phyloP scores from a whole-genome alignment of 2,797 vertebrate genomes.

The Oryzias sinensis region DNA sequence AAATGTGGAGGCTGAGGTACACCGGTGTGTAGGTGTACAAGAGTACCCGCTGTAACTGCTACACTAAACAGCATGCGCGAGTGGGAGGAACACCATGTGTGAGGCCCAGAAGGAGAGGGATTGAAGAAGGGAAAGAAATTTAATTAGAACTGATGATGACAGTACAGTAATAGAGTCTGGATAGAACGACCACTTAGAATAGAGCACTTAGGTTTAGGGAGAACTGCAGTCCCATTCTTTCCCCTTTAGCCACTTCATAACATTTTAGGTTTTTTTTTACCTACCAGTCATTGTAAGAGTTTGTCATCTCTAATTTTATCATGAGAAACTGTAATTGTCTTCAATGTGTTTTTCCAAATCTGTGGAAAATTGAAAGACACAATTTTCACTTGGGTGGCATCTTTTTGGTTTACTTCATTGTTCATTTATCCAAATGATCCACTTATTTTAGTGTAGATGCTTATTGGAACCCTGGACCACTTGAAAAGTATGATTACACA shows the following conservation, averaged over 20 bases:
- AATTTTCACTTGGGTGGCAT: too few species aligned
- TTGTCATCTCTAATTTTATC: too few species aligned
- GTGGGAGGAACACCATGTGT: conserved; percentile 67
- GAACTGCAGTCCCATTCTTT: conserved; percentile 9
- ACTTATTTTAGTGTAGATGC: too few species aligned
- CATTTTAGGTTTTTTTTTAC: too few species aligned
- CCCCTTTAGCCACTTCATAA: background rate
- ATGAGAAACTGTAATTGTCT: too few species aligned
- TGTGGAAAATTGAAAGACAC: too few species aligned
- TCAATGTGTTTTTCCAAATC: too few species aligned
- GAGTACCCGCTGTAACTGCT: conserved; percentile 64
- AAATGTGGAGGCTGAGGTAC: conserved; percentile 46
- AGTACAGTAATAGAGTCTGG: conserved; percentile 11
- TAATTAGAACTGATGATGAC: conserved; percentile 35
- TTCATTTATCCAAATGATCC: too few species aligned
- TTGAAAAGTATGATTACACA: too few species aligned
- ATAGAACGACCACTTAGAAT: background rate
- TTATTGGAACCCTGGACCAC: too few species aligned
- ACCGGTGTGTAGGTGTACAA: conserved; percentile 53
- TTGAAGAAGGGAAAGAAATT: background rate
- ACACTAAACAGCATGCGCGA: conserved; percentile 59
- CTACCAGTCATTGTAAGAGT: too few species aligned
- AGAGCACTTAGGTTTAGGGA: conserved; percentile 1
- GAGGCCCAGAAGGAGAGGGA: conserved; percentile 36
- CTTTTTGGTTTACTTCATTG: too few species aligned